Conservation (phyloP, 2,113 vertebrate species). For the Fregetta grallaria region DNA sequence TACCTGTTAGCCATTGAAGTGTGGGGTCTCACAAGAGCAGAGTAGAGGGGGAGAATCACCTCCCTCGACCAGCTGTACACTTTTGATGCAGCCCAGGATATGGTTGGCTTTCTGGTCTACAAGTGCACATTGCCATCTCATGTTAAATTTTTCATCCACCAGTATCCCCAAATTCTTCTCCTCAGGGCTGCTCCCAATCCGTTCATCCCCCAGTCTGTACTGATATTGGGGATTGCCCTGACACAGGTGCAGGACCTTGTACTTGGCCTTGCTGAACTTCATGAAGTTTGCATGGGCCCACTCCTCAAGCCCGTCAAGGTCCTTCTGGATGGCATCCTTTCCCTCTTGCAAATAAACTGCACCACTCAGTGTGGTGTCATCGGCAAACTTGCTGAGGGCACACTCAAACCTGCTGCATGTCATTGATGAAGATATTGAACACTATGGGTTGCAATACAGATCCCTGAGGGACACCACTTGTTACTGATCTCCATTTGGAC, state of each 20-base stretch:
- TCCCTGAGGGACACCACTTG: neutral
- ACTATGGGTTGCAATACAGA: accelerated
- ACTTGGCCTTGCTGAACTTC: neutral
- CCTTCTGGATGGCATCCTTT: neutral
- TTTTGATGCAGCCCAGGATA: neutral
- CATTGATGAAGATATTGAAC: neutral
- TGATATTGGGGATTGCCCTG: neutral
- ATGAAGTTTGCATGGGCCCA: accelerated
- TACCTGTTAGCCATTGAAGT: neutral
- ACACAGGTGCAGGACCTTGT: neutral
- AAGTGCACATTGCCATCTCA: accelerated
- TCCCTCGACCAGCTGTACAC: neutral
- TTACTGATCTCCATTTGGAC: neutral
- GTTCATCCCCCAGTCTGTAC: neutral
- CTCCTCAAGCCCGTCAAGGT: neutral
- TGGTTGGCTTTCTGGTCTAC: neutral
- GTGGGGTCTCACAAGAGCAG: neutral
- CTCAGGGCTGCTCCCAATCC: neutral
- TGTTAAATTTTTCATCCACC: neutral
- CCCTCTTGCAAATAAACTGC: neutral
- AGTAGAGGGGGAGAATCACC: neutral
- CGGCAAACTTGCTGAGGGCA: neutral
- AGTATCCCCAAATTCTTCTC: neutral
- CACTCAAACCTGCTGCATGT: neutral
- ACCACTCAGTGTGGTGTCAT: accelerated